A percentile compares a stretch with the other conserved stretches of the same genome.
Conservation (phyloP, 2,888 invertebrate genomes). For the Dynastes maya region DNA sequence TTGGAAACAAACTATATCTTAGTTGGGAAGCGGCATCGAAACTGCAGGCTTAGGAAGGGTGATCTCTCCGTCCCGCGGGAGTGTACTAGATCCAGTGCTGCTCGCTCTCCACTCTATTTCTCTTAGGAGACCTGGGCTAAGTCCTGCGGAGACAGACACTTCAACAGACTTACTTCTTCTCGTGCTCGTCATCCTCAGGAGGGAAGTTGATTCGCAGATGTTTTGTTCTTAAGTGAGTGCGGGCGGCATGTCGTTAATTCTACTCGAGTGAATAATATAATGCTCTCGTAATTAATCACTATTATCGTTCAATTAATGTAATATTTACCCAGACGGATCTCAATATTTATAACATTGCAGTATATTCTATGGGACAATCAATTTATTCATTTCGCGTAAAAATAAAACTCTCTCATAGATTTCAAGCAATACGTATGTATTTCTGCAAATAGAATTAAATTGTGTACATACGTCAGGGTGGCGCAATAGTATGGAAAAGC, state of each 20-base stretch:
- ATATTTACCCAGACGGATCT: slow-evolving; percentile 22
- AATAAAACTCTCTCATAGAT: too few relatives aligned
- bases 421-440: too few relatives aligned
- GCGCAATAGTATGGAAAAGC: too few relatives aligned
- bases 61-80: slow-evolving; percentile 51
- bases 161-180: slow-evolving; percentile 53
- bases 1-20: slow-evolving; percentile 46
- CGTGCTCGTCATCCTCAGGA: slow-evolving; percentile 39
- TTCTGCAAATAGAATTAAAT: too few relatives aligned
- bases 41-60: slow-evolving; percentile 48
- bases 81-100: slow-evolving; percentile 28
- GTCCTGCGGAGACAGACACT: slow-evolving; percentile 49
- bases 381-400: neutral
- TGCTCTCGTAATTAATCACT: slow-evolving; percentile 46
- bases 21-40: slow-evolving; percentile 46
- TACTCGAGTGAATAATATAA: slow-evolving; percentile 49
- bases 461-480: too few relatives aligned
- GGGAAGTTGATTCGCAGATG: slow-evolving; percentile 52
- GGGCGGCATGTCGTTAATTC: slow-evolving; percentile 47
- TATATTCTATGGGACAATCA: neutral
- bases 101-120: slow-evolving; percentile 46
- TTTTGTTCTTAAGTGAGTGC: slow-evolving; percentile 47
- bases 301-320: slow-evolving; percentile 48
- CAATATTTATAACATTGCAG: too few relatives aligned
- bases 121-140: slow-evolving; percentile 50